Conservation (phyloP, 2,797 vertebrate genomes). For the Malurus splendens region DNA sequence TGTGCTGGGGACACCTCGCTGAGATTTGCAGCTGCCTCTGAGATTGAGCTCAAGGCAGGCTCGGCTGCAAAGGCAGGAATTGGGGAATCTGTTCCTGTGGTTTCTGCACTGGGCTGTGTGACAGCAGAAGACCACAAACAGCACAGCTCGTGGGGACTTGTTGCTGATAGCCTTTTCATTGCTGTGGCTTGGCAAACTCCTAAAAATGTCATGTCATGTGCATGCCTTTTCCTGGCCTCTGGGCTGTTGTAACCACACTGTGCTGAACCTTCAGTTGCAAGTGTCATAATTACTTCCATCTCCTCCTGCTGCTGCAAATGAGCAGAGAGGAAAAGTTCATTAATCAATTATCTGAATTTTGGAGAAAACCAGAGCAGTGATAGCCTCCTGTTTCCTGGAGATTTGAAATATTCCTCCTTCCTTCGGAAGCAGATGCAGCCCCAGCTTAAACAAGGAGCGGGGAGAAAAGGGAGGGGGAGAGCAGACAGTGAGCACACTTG, state of each 20-base stretch:
- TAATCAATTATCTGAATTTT: slow-evolving; percentile 32
- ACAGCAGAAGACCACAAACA: background rate
- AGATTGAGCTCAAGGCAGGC: background rate
- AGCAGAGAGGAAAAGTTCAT: slow-evolving; percentile 36
- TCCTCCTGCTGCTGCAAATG: slow-evolving; percentile 26
- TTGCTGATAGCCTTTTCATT: background rate
- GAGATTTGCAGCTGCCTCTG: fast-evolving
- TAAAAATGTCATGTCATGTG: background rate
- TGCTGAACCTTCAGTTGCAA: background rate
- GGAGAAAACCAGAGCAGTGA: background rate
- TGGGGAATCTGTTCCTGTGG: background rate
- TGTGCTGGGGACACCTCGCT: background rate
- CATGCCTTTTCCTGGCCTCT: background rate
- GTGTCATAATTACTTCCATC: background rate
- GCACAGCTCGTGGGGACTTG: background rate
- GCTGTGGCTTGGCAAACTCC: background rate
- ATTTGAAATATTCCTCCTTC: slow-evolving; percentile 10
- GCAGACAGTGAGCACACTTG: fast-evolving
- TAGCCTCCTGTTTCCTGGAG: slow-evolving; percentile 35
- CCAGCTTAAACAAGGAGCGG: background rate
- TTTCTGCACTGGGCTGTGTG: background rate
- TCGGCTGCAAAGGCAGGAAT: background rate
- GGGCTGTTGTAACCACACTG: background rate
- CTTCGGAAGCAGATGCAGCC: background rate
- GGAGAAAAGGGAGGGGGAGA: background rate